Percentiles rank a stretch among this genome's conserved stretches.
Evolutionary conservation across 2,113 vertebrate genomes (phyloP).

Genomic region (Oophaga pumilio): DNA sequence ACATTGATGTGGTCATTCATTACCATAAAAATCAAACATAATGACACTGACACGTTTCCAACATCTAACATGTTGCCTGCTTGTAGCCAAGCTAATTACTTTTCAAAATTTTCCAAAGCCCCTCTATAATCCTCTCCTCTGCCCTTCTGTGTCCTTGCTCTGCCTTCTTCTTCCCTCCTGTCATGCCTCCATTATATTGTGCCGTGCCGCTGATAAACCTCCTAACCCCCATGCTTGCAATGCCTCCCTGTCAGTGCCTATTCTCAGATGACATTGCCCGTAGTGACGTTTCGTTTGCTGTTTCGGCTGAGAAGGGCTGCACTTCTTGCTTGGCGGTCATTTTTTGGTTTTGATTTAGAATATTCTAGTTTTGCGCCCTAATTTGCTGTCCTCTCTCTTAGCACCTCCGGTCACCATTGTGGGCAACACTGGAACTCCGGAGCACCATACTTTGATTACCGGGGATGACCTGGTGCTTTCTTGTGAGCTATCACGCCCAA

Average conservation of each 20-base stretch:
- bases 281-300: slow-evolving; percentile 48
- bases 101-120: background rate
- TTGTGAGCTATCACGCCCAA: slow-evolving; percentile 72
- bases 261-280: slow-evolving; percentile 33
- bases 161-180: slow-evolving; percentile 52
- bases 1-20: background rate
- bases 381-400: slow-evolving; percentile 49
- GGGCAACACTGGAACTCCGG: slow-evolving; percentile 72
- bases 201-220: background rate
- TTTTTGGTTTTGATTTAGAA: background rate
- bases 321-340: slow-evolving; percentile 29
- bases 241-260: slow-evolving; percentile 41
- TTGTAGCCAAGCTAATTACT: slow-evolving; percentile 19
- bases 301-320: slow-evolving; percentile 53
- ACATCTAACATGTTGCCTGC: background rate
- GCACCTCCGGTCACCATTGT: slow-evolving; percentile 71
- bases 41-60: background rate
- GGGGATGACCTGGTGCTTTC: slow-evolving; percentile 80
- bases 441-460: slow-evolving; percentile 69
- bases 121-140: background rate
- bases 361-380: background rate
- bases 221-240: background rate
- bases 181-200: slow-evolving; percentile 15
- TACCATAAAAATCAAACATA: background rate
- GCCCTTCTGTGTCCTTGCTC: slow-evolving; percentile 23